A percentile compares a stretch with the other conserved stretches of the same genome.
Conservation (phyloP, 2,888 invertebrate species). For the Calliopum simillimum region DNA sequence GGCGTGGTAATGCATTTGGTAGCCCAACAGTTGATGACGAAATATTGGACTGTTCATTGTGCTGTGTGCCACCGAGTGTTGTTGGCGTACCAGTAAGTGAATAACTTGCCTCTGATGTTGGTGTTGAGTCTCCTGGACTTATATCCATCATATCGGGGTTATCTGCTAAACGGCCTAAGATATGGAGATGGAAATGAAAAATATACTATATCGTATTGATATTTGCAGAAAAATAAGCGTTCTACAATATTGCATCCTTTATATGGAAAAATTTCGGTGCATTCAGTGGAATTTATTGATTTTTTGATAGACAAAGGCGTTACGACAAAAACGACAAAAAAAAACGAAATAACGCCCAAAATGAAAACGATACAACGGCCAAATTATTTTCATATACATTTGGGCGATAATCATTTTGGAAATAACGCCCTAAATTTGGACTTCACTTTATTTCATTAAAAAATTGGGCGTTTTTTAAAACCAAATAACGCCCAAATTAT, state of each 20-base stretch:
- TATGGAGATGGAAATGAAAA: background rate
- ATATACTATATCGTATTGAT: conserved; percentile 3
- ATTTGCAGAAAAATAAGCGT: no score
- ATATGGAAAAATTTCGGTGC: no score
- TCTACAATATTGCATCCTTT: background rate
- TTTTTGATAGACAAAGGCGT: no score
- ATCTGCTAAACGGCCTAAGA: conserved; percentile 65
- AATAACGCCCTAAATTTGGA: no score
- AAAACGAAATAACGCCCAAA: no score
- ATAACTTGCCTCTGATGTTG: conserved; percentile 84
- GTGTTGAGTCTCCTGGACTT: conserved; percentile 90
- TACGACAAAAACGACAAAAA: no score
- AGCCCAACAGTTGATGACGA: conserved; percentile 60
- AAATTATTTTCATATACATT: no score
- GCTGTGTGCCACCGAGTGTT: conserved; percentile 53
- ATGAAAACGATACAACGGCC: no score
- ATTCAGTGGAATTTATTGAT: background rate
- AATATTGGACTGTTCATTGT: conserved; percentile 52
- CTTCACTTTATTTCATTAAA: no score
- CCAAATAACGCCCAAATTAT: no score
- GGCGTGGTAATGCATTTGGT: conserved; percentile 71
- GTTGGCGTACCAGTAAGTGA: conserved; percentile 66
- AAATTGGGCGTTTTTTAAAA: no score
- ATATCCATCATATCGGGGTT: conserved; percentile 96
- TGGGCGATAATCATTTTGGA: no score